Evolutionary conservation across 2,888 invertebrate genomes (phyloP).

Genomic region (Slavum lentiscoides): DNA sequence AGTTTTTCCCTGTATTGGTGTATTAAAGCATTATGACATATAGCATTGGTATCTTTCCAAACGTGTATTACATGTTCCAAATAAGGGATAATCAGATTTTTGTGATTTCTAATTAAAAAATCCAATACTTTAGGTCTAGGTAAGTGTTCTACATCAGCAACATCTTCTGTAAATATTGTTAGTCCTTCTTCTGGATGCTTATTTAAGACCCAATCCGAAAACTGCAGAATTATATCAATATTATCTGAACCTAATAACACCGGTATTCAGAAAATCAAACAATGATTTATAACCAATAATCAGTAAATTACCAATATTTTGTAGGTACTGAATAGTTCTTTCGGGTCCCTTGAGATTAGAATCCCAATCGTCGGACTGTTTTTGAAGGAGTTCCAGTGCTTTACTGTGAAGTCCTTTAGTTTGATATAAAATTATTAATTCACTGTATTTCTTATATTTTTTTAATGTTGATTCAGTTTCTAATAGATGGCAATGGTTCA

Average conservation of each 20-base stretch:
- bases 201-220: slow-evolving; percentile 88
- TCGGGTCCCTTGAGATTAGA: slow-evolving; percentile 80
- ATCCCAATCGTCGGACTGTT: slow-evolving; percentile 74
- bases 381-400: slow-evolving; percentile 83
- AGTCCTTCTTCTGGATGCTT: slow-evolving; percentile 87
- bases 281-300: not conserved
- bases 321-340: slow-evolving; percentile 86
- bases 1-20: slow-evolving; percentile 82
- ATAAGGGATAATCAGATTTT: slow-evolving; percentile 84
- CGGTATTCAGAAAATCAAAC: not conserved
- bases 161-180: slow-evolving; percentile 83
- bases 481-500: slow-evolving; percentile 90
- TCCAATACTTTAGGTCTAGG: slow-evolving; percentile 87
- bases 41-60: slow-evolving; percentile 83
- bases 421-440: slow-evolving; percentile 93
- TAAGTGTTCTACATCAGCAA: slow-evolving; percentile 83
- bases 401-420: slow-evolving; percentile 89
- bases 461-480: slow-evolving; percentile 90
- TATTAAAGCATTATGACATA: slow-evolving; percentile 89
- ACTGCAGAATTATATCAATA: slow-evolving; percentile 87
- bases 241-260: slow-evolving; percentile 69
- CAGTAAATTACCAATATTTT: slow-evolving; percentile 72
- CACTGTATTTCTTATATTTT: slow-evolving; percentile 85
- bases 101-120: slow-evolving; percentile 81
- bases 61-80: slow-evolving; percentile 89